These are phyloP conservation scores for Leptopilina boulardi DNA, from an alignment of 1,140 invertebrate species.

Conservation along the genomic window DNA sequence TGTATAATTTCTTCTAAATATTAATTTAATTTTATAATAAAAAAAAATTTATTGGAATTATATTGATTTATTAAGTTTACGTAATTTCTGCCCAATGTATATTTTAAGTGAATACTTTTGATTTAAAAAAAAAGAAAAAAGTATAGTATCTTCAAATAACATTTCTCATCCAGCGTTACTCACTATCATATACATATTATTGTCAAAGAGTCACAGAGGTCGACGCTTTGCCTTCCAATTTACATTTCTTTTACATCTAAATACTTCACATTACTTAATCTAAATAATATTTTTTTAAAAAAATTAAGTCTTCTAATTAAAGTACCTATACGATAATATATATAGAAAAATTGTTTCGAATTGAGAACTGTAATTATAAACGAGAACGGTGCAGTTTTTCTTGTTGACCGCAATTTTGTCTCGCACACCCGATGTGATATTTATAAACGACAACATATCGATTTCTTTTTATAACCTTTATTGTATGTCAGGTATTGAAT, in stretches of 20 bases:
- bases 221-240: background rate
- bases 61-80: no score
- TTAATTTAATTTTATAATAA: no score
- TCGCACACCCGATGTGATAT: constrained; percentile 8
- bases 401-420: constrained; percentile 16
- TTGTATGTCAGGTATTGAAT: background rate
- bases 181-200: background rate
- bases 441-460: background rate
- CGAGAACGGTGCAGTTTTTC: constrained; percentile 8
- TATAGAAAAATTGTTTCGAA: background rate
- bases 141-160: background rate
- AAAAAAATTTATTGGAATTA: no score
- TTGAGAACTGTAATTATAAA: constrained; percentile 6
- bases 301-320: background rate
- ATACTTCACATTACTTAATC: background rate
- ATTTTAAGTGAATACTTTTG: background rate
- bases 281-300: background rate
- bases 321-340: background rate
- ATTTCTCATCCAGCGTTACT: background rate
- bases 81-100: no score
- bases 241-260: background rate
- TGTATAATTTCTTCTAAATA: background rate
- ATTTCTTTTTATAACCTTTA: constrained; percentile 14
- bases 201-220: background rate
- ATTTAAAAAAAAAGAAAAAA: background rate